A percentile compares a stretch with the other conserved stretches of the same genome.
Conservation (phyloP, 2,888 invertebrate genomes). For the Iselma pallidipennis region DNA sequence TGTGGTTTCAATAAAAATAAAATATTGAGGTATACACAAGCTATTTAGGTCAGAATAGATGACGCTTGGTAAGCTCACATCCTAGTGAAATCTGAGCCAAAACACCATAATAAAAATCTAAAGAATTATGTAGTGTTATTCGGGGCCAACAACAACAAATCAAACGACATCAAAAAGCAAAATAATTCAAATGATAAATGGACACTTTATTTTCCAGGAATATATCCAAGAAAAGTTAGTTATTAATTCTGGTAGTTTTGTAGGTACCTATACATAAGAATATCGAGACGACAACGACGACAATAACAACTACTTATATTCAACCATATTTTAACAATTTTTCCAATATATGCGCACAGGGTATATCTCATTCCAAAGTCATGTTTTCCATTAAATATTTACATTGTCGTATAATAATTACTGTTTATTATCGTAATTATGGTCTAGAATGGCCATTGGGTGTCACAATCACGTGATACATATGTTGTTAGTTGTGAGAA, state of each 20-base stretch:
- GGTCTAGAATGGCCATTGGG: slow-evolving; percentile 45
- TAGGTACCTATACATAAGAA: background rate
- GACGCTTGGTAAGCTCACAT: background rate
- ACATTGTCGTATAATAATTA: slow-evolving; percentile 53
- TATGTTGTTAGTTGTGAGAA: slow-evolving; percentile 31
- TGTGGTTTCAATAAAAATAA: background rate
- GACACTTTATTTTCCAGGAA: background rate
- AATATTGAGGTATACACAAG: background rate
- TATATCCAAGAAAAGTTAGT: slow-evolving; percentile 12
- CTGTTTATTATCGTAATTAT: slow-evolving; percentile 55
- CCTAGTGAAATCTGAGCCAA: background rate
- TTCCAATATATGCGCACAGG: background rate
- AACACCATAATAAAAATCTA: background rate
- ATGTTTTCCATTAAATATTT: slow-evolving; percentile 49
- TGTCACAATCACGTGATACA: slow-evolving; percentile 49
- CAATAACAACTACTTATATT: no score
- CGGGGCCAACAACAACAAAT: background rate
- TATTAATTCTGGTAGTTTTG: background rate
- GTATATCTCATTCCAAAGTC: background rate
- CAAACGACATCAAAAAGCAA: background rate
- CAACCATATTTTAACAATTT: background rate
- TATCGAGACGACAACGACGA: no score
- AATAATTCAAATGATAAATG: background rate
- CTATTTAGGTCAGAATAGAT: background rate
- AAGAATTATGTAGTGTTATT: background rate